Evolutionary conservation across 2,888 invertebrate species (phyloP).

Genomic region (Neria commutata): DNA sequence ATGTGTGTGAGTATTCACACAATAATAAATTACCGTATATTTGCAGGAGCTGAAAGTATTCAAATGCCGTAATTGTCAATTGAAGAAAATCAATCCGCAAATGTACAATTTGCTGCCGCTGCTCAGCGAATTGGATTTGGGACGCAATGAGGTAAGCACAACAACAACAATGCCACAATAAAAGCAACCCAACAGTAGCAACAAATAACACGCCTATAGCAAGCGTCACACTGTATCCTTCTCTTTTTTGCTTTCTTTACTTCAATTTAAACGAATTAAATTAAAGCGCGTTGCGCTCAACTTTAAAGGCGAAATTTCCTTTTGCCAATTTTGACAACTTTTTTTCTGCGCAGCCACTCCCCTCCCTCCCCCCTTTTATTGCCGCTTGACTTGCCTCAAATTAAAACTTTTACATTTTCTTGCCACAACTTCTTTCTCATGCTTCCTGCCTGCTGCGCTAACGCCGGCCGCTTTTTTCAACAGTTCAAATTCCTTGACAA

Average conservation of each 20-base stretch:
- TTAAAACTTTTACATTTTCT: constrained; percentile 8
- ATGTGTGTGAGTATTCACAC: not conserved
- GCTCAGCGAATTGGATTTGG: constrained; percentile 76
- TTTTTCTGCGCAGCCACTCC: not conserved
- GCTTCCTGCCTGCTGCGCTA: not conserved
- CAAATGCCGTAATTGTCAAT: constrained; percentile 74
- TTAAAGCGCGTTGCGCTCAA: not conserved
- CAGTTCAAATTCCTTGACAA: constrained; percentile 74
- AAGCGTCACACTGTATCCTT: too few species aligned
- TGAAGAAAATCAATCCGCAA: constrained; percentile 78
- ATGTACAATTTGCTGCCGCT: constrained; percentile 78
- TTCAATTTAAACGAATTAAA: not conserved
- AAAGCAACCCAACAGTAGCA: not conserved
- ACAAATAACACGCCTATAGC: too few species aligned
- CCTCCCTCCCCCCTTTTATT: not conserved
- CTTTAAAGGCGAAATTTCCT: not conserved
- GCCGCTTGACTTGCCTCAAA: constrained; percentile 6
- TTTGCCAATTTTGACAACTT: not conserved
- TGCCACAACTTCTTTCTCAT: constrained; percentile 13
- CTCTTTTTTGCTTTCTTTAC: too few species aligned
- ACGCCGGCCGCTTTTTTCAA: too few species aligned
- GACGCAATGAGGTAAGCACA: constrained; percentile 68
- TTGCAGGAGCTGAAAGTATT: constrained; percentile 71
- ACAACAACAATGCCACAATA: constrained; percentile 3
- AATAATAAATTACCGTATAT: too few species aligned